Evolutionary conservation across 2,113 vertebrate genomes (phyloP).

Genomic region (Hoplias malabaricus): DNA sequence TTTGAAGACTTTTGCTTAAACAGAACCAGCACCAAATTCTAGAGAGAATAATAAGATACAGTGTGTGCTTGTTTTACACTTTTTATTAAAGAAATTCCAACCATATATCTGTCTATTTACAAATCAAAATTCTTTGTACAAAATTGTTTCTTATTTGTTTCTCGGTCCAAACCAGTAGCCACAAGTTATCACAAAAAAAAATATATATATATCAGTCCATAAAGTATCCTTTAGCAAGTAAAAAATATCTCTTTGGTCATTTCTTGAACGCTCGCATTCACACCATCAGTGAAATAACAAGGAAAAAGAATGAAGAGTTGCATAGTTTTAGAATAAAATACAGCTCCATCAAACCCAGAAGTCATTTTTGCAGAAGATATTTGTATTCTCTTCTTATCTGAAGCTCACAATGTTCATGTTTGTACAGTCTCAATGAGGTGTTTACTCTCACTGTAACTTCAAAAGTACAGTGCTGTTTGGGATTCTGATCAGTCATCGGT

Average conservation of each 20-base stretch:
- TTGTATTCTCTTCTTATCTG: background rate
- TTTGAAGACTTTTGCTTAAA: too few species aligned
- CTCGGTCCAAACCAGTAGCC: background rate
- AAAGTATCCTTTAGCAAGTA: slow-evolving; percentile 14
- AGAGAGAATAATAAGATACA: too few species aligned
- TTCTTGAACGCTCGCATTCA: background rate
- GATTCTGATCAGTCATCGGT: background rate
- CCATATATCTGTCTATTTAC: slow-evolving; percentile 44
- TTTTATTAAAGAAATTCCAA: slow-evolving; percentile 9
- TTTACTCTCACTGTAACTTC: background rate
- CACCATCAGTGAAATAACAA: background rate
- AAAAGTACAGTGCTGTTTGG: background rate
- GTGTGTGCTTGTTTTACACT: background rate
- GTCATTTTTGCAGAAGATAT: slow-evolving; percentile 9
- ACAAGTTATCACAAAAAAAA: background rate
- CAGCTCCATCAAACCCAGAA: background rate
- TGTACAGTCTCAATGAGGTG: background rate
- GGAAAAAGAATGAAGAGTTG: background rate
- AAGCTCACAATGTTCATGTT: background rate
- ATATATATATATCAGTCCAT: background rate
- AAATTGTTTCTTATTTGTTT: slow-evolving; percentile 16
- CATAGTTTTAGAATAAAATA: background rate
- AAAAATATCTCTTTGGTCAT: background rate
- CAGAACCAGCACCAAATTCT: too few species aligned
- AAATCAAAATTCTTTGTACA: slow-evolving; percentile 45